Conservation (phyloP, 2,113 vertebrate species). For the Burhinus oedicnemus region DNA sequence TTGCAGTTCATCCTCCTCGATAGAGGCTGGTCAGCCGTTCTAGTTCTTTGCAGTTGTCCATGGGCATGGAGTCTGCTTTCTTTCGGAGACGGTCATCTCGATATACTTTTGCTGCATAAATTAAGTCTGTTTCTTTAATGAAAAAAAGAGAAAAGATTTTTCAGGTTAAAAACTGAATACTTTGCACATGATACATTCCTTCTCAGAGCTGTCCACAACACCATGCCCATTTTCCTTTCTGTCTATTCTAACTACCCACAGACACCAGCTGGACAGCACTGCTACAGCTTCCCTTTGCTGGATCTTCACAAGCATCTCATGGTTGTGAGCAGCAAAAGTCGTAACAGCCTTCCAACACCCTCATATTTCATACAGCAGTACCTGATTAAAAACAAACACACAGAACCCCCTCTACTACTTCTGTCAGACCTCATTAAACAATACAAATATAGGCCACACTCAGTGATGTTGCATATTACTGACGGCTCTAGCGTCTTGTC, state of each 20-base stretch:
- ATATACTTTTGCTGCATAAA: constrained; percentile 95
- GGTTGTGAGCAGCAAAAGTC: not conserved
- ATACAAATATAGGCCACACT: not conserved
- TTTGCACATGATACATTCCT: not conserved
- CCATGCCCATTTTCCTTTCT: not conserved
- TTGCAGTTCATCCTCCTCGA: constrained; percentile 84
- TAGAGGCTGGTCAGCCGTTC: constrained; percentile 93
- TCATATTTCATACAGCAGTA: not conserved
- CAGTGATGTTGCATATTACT: not conserved
- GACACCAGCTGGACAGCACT: not conserved
- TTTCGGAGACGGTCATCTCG: constrained; percentile 90
- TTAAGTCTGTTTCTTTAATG: constrained; percentile 90
- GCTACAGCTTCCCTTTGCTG: not conserved
- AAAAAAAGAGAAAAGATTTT: not conserved
- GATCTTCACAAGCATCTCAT: not conserved
- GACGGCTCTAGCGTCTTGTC: not conserved
- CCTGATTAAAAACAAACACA: not conserved
- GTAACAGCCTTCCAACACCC: not conserved
- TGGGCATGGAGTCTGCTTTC: constrained; percentile 93
- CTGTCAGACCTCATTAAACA: not conserved
- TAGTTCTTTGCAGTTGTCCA: constrained; percentile 96
- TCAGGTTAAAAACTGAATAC: not conserved
- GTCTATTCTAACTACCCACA: not conserved
- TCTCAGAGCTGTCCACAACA: not conserved
- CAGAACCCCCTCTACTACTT: not conserved